Percentiles rank a stretch among this genome's conserved stretches.
Conservation (phyloP, 2,888 invertebrate genomes). For the Dynastes maya region DNA sequence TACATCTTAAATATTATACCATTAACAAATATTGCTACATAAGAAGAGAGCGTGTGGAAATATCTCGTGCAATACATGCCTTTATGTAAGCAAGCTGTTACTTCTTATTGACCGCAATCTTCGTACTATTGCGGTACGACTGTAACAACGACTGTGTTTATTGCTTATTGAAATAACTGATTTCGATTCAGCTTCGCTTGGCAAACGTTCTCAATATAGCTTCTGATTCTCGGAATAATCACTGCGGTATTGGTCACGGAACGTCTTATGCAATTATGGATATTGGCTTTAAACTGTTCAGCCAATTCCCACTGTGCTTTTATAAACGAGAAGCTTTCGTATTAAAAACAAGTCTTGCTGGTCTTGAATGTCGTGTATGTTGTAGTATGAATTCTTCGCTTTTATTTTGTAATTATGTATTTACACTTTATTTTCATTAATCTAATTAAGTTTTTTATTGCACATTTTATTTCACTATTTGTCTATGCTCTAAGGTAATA, state of each 20-base stretch:
- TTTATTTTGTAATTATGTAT: no score
- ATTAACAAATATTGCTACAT: no score
- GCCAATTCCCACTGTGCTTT: background rate
- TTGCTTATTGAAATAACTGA: constrained; percentile 36
- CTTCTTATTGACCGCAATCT: constrained; percentile 1
- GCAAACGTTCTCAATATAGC: background rate
- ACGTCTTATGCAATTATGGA: constrained; percentile 25
- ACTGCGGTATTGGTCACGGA: background rate
- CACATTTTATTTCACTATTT: no score
- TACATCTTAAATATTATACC: no score
- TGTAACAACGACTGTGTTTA: constrained; percentile 16
- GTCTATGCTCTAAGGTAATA: no score
- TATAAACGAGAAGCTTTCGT: background rate
- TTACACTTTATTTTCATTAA: no score
- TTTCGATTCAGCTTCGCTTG: constrained; percentile 14
- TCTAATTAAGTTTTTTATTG: no score
- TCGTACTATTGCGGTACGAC: background rate
- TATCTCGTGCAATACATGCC: no score
- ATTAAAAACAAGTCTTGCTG: background rate
- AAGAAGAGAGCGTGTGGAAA: no score
- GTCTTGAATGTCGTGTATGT: no score
- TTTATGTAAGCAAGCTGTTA: background rate
- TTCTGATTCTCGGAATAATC: constrained; percentile 21
- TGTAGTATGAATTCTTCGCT: no score
- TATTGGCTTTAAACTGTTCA: constrained; percentile 10